Evolutionary conservation across 2,797 vertebrate genomes (phyloP).

Genomic region (Yasuhikotakia modesta): DNA sequence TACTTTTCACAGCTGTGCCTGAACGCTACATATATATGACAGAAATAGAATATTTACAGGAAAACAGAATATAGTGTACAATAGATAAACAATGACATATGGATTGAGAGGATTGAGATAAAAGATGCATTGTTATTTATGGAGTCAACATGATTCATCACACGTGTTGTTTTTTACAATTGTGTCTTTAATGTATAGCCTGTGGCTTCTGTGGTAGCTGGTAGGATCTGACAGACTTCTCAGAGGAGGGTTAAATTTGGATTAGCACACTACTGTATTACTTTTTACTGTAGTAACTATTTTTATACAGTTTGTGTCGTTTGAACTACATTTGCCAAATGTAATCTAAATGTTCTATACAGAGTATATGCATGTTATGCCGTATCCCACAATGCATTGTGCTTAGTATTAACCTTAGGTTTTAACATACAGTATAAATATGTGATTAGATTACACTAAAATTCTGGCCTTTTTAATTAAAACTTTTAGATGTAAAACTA

Average conservation of each 20-base stretch:
- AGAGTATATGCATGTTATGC: no score
- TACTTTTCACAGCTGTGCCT: background rate
- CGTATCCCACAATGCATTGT: no score
- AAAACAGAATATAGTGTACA: background rate
- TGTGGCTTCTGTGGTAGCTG: background rate
- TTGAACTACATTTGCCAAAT: no score
- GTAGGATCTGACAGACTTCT: background rate
- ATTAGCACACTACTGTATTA: background rate
- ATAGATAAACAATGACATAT: background rate
- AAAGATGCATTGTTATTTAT: background rate
- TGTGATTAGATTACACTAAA: no score
- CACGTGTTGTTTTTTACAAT: background rate
- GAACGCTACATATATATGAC: background rate
- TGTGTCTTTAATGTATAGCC: background rate
- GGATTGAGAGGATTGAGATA: background rate
- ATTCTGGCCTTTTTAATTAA: no score
- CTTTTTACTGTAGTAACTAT: background rate
- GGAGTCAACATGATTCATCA: background rate
- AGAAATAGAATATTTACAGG: background rate
- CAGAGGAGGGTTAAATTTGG: background rate
- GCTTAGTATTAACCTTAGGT: no score
- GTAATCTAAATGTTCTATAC: no score
- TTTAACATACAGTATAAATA: no score
- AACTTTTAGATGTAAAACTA: no score
- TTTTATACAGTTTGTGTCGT: background rate